These are phyloP conservation scores for Boloria euphrosyne DNA, from an alignment of 2,888 invertebrate genomes.

Conservation along the genomic window DNA sequence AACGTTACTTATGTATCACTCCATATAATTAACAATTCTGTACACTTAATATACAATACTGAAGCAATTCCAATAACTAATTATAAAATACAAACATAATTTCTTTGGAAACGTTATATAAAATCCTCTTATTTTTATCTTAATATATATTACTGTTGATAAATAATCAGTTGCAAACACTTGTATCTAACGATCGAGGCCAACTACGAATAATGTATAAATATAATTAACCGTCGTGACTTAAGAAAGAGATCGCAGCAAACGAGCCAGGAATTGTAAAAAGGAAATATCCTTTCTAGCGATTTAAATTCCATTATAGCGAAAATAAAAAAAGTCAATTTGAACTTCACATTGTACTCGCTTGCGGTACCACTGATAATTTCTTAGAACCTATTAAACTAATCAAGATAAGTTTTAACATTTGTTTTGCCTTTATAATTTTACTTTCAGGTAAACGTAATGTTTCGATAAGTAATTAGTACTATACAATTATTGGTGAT, in stretches of 20 bases:
- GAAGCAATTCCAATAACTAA: no score
- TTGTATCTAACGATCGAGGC: slow-evolving; percentile 45
- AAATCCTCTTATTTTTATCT: not conserved
- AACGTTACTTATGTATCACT: no score
- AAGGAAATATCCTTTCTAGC: slow-evolving; percentile 66
- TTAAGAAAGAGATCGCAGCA: slow-evolving; percentile 60
- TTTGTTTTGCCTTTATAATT: slow-evolving; percentile 34
- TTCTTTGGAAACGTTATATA: no score
- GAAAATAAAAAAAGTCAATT: slow-evolving; percentile 65
- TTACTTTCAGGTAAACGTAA: slow-evolving; percentile 25
- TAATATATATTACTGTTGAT: slow-evolving; percentile 21
- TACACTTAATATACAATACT: no score
- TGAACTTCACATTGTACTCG: slow-evolving; percentile 53
- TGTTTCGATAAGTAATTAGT: not conserved
- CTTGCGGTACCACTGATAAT: slow-evolving; percentile 42
- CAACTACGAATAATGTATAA: slow-evolving; percentile 55
- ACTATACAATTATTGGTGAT: not conserved
- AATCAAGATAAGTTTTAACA: slow-evolving; percentile 39
- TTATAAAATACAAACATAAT: no score
- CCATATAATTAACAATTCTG: no score
- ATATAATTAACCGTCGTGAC: slow-evolving; percentile 73
- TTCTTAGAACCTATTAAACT: slow-evolving; percentile 41
- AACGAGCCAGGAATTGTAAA: slow-evolving; percentile 64
- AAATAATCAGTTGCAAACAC: slow-evolving; percentile 38
- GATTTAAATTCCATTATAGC: slow-evolving; percentile 73